Evolutionary conservation across 2,797 vertebrate species (phyloP).

Genomic region (Thaleichthys pacificus): DNA sequence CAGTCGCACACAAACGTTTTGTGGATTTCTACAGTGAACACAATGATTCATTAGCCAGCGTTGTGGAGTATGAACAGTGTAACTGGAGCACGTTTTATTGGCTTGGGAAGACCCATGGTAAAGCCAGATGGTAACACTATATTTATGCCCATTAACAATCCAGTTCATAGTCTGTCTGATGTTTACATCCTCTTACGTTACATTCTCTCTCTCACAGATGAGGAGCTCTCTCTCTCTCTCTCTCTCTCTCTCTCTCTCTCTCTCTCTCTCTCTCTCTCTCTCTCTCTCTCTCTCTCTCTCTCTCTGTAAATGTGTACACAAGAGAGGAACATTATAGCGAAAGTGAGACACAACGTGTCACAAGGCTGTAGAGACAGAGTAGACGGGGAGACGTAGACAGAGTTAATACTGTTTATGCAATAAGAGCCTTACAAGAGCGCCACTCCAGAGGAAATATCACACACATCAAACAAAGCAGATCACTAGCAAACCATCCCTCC

Average conservation of each 20-base stretch:
- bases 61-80: not conserved
- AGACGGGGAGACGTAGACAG: no score
- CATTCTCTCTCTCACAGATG: not conserved
- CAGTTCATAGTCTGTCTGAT: not conserved
- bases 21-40: no score
- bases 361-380: no score
- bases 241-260: not conserved
- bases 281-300: not conserved
- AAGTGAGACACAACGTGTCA: no score
- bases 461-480: conserved; percentile 55
- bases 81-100: conserved; percentile 3
- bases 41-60: not conserved
- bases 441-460: conserved; percentile 54
- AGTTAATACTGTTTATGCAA: no score
- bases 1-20: no score
- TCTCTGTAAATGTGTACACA: no score
- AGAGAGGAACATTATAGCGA: no score
- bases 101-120: not conserved
- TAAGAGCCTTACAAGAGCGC: no score
- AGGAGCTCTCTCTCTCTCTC: not conserved
- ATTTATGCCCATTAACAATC: not conserved
- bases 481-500: conserved; percentile 28
- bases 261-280: not conserved
- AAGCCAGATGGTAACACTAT: conserved; percentile 9
- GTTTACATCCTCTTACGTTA: no score